Evolutionary conservation across 2,113 vertebrate genomes (phyloP).

Genomic region (Ammodytes dubius): DNA sequence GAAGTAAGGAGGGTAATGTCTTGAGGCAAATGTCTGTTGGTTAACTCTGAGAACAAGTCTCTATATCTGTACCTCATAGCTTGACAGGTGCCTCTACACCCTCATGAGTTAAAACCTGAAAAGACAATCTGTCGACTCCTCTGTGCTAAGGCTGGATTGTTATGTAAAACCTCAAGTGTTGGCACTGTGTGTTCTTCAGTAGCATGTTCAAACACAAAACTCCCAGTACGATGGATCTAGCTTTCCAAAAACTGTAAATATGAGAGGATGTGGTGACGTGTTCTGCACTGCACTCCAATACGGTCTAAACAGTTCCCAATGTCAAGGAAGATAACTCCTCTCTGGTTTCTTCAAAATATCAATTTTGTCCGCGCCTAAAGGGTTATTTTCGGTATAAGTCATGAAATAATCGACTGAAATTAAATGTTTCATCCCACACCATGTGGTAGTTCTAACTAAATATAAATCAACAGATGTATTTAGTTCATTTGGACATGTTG

Average conservation of each 20-base stretch:
- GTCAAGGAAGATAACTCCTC: not conserved
- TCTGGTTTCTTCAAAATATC: too few species aligned
- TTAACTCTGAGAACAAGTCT: not conserved
- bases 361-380: not conserved
- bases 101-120: not conserved
- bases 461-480: too few species aligned
- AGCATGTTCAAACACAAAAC: not conserved
- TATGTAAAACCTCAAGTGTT: not conserved
- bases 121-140: not conserved
- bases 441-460: not conserved
- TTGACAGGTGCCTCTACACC: slow-evolving; percentile 5
- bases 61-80: not conserved
- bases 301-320: not conserved
- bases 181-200: slow-evolving; percentile 10
- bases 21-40: not conserved
- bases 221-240: not conserved
- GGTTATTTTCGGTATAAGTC: not conserved
- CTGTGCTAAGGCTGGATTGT: not conserved
- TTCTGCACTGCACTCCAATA: not conserved
- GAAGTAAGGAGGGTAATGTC: slow-evolving; percentile 4
- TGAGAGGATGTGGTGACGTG: slow-evolving; percentile 8
- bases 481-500: too few species aligned
- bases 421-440: not conserved
- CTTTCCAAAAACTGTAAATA: slow-evolving; percentile 1
- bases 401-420: not conserved